A percentile compares a stretch with the other conserved stretches of the same genome.
Conservation (phyloP, 2,113 vertebrate genomes). For the Spheniscus mendiculus region DNA sequence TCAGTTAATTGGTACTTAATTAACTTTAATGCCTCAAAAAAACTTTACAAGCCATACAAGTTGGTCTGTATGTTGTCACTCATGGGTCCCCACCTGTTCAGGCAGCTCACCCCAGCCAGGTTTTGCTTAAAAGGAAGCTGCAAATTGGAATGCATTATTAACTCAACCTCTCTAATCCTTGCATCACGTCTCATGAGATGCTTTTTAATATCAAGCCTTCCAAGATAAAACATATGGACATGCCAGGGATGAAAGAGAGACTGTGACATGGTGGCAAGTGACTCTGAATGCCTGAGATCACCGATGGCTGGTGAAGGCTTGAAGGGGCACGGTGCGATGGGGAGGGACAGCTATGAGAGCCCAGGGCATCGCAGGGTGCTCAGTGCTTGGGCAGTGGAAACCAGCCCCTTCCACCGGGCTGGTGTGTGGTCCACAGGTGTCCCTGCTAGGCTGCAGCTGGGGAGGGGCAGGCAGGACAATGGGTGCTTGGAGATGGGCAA, state of each 20-base stretch:
- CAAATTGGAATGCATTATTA: neutral
- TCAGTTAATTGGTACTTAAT: conserved; percentile 28
- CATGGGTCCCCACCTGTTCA: neutral
- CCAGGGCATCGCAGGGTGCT: neutral
- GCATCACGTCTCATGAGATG: neutral
- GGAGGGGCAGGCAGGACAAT: neutral
- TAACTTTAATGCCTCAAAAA: neutral
- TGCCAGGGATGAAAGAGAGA: neutral
- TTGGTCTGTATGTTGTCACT: neutral
- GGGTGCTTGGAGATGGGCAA: neutral
- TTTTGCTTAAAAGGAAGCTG: neutral
- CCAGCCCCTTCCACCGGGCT: neutral
- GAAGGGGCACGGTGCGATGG: rapidly evolving
- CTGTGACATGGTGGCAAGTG: neutral
- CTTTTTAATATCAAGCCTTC: neutral
- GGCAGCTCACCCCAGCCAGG: neutral
- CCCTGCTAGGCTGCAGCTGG: neutral
- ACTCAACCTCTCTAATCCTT: neutral
- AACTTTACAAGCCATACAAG: neutral
- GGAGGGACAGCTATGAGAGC: neutral
- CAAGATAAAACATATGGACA: neutral
- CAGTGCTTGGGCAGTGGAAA: neutral
- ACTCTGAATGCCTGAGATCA: neutral
- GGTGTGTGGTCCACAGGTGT: neutral
- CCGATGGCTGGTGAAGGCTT: rapidly evolving